Percentiles rank a stretch among this genome's conserved stretches.
phyloP scores from a whole-genome alignment of 2,113 vertebrate genomes.

The Equus quagga region DNA sequence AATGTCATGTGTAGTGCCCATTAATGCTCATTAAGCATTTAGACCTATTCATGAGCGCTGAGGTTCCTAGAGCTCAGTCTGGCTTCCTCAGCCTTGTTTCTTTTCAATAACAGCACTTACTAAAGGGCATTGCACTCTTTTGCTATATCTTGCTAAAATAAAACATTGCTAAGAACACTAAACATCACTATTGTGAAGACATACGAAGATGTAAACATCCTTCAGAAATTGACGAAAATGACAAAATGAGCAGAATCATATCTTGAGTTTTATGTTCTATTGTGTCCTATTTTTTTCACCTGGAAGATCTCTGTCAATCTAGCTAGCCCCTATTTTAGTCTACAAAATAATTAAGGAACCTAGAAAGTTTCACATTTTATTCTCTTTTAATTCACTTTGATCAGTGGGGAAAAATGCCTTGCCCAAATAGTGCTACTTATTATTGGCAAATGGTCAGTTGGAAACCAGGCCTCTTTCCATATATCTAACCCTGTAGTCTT shows the following conservation, averaged over 20 bases:
- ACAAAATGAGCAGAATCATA: not conserved
- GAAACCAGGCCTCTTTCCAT: not conserved
- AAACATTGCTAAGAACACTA: not conserved
- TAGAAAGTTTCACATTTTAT: not conserved
- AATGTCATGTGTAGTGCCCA: not conserved
- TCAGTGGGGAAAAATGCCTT: not conserved
- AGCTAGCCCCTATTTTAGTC: not conserved
- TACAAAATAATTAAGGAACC: not conserved
- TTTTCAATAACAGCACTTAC: not conserved
- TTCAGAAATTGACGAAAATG: conserved; percentile 23
- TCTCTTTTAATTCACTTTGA: not conserved
- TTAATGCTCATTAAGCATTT: not conserved
- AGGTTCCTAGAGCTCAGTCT: not conserved
- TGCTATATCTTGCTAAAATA: not conserved
- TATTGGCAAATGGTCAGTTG: not conserved
- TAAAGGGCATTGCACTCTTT: not conserved
- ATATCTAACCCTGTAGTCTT: not conserved
- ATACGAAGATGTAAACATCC: not conserved
- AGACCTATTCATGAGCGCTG: not conserved
- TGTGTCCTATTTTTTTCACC: not conserved
- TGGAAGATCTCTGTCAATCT: not conserved
- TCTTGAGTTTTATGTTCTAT: not conserved
- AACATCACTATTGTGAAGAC: conserved; percentile 21
- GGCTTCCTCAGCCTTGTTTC: not conserved
- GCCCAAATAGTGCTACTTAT: not conserved